Conservation (phyloP, 2,113 vertebrate species). For the Oryzias celebensis region DNA sequence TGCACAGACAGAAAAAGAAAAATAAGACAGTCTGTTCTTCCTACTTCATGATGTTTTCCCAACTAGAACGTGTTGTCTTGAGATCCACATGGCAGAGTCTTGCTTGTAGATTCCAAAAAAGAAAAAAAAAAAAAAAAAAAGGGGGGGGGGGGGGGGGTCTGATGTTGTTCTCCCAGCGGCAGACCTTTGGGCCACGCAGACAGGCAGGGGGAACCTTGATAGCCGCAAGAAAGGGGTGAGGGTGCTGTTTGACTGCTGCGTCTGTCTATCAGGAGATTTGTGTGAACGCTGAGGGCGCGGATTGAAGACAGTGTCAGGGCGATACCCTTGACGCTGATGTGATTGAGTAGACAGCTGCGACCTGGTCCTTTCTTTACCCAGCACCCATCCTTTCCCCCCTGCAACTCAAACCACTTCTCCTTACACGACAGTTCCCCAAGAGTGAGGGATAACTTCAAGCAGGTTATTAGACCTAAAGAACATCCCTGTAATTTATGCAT, state of each 20-base stretch:
- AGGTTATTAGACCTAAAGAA: conserved; percentile 75
- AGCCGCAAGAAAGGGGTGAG: conserved; percentile 26
- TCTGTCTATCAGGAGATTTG: conserved; percentile 72
- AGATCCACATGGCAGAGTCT: conserved; percentile 64
- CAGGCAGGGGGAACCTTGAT: conserved; percentile 43
- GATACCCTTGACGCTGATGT: conserved; percentile 79
- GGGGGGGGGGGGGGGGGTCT: conserved; percentile 33
- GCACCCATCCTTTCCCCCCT: conserved; percentile 40
- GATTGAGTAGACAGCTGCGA: conserved; percentile 76
- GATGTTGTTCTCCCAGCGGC: conserved; percentile 51
- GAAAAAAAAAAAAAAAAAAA: too few relatives aligned
- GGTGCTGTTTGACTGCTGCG: conserved; percentile 56
- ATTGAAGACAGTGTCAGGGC: conserved; percentile 73
- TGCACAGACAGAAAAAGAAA: conserved; percentile 27
- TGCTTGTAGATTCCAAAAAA: conserved; percentile 67
- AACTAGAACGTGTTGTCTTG: conserved; percentile 61
- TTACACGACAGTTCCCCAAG: conserved; percentile 40
- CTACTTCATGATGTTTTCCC: conserved; percentile 65
- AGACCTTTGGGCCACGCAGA: conserved; percentile 46
- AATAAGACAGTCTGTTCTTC: conserved; percentile 43
- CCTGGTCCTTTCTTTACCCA: conserved; percentile 65
- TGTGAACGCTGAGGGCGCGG: conserved; percentile 62
- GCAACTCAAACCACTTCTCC: conserved; percentile 27
- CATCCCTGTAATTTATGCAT: conserved; percentile 80
- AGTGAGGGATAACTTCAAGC: conserved; percentile 72